A percentile compares a stretch with the other conserved stretches of the same genome.
Conservation (phyloP, 2,113 vertebrate species). For the Tragelaphus imberbis region DNA sequence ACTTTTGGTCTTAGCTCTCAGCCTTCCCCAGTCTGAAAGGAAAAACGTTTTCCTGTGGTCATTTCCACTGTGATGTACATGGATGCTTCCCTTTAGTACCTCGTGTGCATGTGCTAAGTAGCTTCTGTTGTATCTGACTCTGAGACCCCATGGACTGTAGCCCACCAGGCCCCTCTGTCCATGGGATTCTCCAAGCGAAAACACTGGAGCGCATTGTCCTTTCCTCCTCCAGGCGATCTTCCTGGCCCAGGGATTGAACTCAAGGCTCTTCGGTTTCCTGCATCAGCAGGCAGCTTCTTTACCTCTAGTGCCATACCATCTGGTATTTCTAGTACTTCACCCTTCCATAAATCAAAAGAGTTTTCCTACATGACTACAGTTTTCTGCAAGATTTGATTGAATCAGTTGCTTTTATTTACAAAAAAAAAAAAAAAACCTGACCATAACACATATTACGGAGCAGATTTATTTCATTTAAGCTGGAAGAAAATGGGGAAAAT, state of each 20-base stretch:
- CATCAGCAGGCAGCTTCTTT: not conserved
- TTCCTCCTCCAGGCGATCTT: not conserved
- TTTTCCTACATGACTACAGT: not conserved
- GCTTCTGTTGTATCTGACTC: not conserved
- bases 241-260: not conserved
- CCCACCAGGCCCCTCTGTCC: not conserved
- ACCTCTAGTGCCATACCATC: not conserved
- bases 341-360: not conserved
- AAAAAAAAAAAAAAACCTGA: not conserved
- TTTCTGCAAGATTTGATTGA: not conserved
- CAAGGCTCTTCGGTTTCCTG: not conserved
- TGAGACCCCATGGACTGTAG: not conserved
- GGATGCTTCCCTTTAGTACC: not conserved
- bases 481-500: not conserved
- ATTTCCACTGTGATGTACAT: not conserved
- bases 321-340: not conserved
- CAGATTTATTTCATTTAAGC: not conserved
- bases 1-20: not conserved
- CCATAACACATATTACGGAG: not conserved
- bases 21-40: not conserved
- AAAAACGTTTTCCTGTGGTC: not conserved
- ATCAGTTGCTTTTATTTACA: not conserved
- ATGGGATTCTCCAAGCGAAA: not conserved
- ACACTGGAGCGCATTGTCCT: fast-evolving
- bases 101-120: not conserved